Evolutionary conservation across 2,113 vertebrate genomes (phyloP), one percentile per base, ranked within the genome.

Genomic region (Thryonomys swinderianus): DNA sequence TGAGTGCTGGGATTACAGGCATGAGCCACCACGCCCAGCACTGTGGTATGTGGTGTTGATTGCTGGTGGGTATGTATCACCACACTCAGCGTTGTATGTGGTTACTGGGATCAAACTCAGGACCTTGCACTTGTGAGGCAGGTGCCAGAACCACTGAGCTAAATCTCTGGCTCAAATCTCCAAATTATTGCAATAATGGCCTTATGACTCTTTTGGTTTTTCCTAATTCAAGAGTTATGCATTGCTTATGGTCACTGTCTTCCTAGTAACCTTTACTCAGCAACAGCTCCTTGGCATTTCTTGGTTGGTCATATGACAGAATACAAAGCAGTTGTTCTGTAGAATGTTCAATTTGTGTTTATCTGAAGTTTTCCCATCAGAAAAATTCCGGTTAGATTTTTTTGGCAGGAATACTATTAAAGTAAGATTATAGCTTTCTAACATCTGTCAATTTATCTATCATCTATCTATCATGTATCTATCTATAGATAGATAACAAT

Each of bases 151-250:
- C n/a, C n/a, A n/a, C n/a, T n/a, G n/a, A n/a, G n/a, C n/a, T n/a
- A n/a, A n/a, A n/a, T n/a, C n/a, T n/a, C n/a, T n/a, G n/a, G n/a
- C n/a, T n/a, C n/a, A 94, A 61, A 85, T 69, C 12, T 76, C 42
- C 85, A 20, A 62, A 8, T 69, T 86, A 32, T 83, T 92, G 27
- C 37, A 95, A 53, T 55, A 94, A 93, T 48, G 66, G 85, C 23
- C 11, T 83, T 25, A 61, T 12, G 25, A 42, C 3, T 90, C 45
- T 76, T 88, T 88, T 53, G 8, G 20, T 59, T 88, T 88, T 66
- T 83, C 53, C 80, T 40, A 61, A 45, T 74, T 34, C 48, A 40
- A 66, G 40, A n/a, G n/a, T n/a, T 32, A 81, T 21, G 48, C 57
- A 80, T 12, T 74, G 17, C n/a, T 55, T 96, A 80, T 91, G 62